Evolutionary conservation across 2,888 invertebrate genomes (phyloP), one percentile per base, ranked within the genome.

Genomic region (Nasonovia ribisnigri): DNA sequence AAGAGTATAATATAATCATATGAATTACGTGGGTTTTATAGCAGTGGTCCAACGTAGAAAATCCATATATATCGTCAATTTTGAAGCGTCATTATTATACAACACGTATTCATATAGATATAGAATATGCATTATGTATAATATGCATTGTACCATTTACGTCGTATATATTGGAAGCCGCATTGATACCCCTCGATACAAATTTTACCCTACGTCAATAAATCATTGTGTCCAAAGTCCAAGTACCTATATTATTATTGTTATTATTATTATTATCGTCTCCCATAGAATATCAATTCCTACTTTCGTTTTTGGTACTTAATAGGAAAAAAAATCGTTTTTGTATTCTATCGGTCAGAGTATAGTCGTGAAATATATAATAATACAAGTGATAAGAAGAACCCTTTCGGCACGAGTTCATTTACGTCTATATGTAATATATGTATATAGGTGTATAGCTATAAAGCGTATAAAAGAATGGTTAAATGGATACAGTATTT

Each of bases 401-500:
- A 54, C 36, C 26, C 88, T 88, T 88, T 88, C 51, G 88, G 88
- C 51, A 54, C 88, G 88, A 57, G 88, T 77, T 36, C 77, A 84
- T 43, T 42, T 89, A 89, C 43, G 43, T 89, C 84, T 43, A 13
- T 46, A n/a, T 60, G 4, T 2, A 26, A 8, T 43, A 89, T 43
- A 89, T 1, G 10, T 84, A 42, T 26, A 6, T 36, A 84, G 20
- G 3, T 84, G 29, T 43, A 26, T n/a, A 46, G 29, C 13, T 86
- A n/a, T n/a, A 46, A 26, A 4, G 20, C 3, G 16, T 86, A 46
- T 43, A 43, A 46, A 29, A 46, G n/a, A 46, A 90, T 60, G 90
- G 90, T 60, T 89, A 89, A 89, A 89, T n/a, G 89, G 89, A 89
- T 46, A 60, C n/a, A 29, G 57, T 29, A 29, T 89, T 89, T 89